Evolutionary conservation across 2,113 vertebrate genomes (phyloP), one percentile per base, ranked within the genome.

Genomic region (Macroglossus sobrinus): DNA sequence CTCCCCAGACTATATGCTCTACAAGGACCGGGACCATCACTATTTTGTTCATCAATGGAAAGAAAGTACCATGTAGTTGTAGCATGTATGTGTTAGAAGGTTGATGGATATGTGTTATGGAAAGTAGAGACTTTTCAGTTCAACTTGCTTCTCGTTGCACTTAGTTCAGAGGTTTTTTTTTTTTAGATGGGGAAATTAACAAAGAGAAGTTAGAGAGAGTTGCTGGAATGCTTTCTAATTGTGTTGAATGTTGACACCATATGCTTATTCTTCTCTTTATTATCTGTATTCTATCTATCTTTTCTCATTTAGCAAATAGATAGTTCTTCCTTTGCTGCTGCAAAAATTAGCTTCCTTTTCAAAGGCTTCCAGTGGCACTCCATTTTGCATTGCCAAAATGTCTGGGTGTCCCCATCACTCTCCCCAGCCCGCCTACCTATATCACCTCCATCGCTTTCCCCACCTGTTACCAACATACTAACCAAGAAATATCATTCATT

Each of bases 401-500:
- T 55, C n/a, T 76, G 79, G 35, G 7, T 75, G 35, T 43, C 88
- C 35, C 21, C 13, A 8, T 68, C 78, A 74, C 30, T 18, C 16
- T 93, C 45, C 28, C 18, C 26, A 91, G 35, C 16, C 74, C 12
- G 4, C 71, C 91, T 63, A 93, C 68, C 63, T 61, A 10, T 26
- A 45, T 88, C 66, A 90, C 79, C n/a, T 87, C 76, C 71, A 96
- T 68, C 80, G 3, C 47, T 93, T 75, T 75, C 30, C 50, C 86
- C 90, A 92, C 87, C 87, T 97, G 90, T 59, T 93, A 84, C 43
- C 45, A 78, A 61, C 33, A 95, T 16, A 21, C 55, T 95, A 79
- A 92, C 96, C 91, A 94, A 95, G 79, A 97, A 95, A 57, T 40
- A 76, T 59, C 80, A 87, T 53, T 86, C 64, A 92, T 90, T 61